A percentile compares a stretch with the other conserved stretches of the same genome.
These are phyloP conservation scores for Melieria omissa DNA, from an alignment of 2,888 invertebrate genomes.

Conservation along the genomic window DNA sequence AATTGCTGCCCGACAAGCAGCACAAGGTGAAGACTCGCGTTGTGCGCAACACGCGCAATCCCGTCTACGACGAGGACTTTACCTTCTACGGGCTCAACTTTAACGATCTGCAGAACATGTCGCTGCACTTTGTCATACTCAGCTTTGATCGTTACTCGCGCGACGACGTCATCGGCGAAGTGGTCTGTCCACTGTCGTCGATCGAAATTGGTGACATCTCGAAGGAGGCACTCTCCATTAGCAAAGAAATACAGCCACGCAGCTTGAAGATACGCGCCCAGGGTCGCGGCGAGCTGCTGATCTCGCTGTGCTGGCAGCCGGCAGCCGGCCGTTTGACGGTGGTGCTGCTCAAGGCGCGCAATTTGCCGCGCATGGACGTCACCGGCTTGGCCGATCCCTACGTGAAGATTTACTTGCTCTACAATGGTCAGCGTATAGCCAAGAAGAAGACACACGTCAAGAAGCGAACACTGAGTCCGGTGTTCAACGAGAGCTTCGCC, in stretches of 20 bases:
- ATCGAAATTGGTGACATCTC: slow-evolving; percentile 76
- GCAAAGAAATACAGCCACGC: slow-evolving; percentile 91
- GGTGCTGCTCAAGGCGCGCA: slow-evolving; percentile 95
- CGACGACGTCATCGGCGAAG: slow-evolving; percentile 98
- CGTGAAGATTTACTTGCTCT: slow-evolving; percentile 96
- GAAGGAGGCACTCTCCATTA: slow-evolving; percentile 82
- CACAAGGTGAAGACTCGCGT: slow-evolving; percentile 97
- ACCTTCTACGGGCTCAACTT: slow-evolving; percentile 95
- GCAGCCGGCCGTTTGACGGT: slow-evolving; percentile 95
- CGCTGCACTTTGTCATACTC: slow-evolving; percentile 91
- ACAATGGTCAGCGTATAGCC: slow-evolving; percentile 96
- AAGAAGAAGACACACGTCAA: slow-evolving; percentile 99
- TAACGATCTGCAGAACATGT: slow-evolving; percentile 88
- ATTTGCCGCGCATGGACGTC: slow-evolving; percentile 98
- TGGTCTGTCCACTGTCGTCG: slow-evolving; percentile 83
- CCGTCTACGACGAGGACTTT: slow-evolving; percentile 98
- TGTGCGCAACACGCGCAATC: slow-evolving; percentile 93
- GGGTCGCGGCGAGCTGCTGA: slow-evolving; percentile 93
- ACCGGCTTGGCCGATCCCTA: slow-evolving; percentile 96
- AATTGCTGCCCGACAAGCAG: slow-evolving; percentile 95
- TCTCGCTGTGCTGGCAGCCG: slow-evolving; percentile 98
- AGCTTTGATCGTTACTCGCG: slow-evolving; percentile 98
- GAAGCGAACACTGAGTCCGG: slow-evolving; percentile 96
- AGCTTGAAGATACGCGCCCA: slow-evolving; percentile 94
- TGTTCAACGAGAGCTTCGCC: slow-evolving; percentile 98